Conservation (phyloP, 2,113 vertebrate species). For the Ctenomys sociabilis region DNA sequence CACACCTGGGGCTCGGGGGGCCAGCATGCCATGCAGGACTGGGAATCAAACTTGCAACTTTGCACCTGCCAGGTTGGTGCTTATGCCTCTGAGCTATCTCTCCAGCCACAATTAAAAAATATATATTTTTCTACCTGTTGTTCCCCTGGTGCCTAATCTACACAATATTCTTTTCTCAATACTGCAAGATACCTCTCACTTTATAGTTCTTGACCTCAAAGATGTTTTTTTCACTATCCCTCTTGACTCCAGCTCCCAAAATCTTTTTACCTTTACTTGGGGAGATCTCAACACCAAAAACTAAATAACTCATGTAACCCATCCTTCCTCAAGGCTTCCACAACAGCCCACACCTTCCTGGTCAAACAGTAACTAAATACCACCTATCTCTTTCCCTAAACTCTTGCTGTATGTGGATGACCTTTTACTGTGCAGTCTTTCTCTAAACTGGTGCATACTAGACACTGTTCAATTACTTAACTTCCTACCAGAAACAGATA, state of each 20-base stretch:
- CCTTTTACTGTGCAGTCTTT: neutral
- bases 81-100: too few species aligned
- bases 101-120: too few species aligned
- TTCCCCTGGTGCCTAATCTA: neutral
- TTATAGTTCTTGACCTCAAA: neutral
- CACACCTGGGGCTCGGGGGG: too few species aligned
- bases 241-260: neutral
- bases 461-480: neutral
- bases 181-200: neutral
- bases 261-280: neutral
- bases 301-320: neutral
- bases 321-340: neutral
- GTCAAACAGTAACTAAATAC: neutral
- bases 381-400: neutral
- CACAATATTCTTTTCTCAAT: neutral
- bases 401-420: neutral
- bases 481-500: neutral
- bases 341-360: neutral
- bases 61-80: too few species aligned
- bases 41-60: too few species aligned
- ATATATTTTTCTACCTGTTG: neutral
- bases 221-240: neutral
- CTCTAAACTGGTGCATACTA: neutral
- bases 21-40: too few species aligned
- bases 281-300: neutral